Percentiles rank a stretch among this genome's conserved stretches.
Conservation (phyloP, 2,888 invertebrate species). For the Stegana nigrithorax region DNA sequence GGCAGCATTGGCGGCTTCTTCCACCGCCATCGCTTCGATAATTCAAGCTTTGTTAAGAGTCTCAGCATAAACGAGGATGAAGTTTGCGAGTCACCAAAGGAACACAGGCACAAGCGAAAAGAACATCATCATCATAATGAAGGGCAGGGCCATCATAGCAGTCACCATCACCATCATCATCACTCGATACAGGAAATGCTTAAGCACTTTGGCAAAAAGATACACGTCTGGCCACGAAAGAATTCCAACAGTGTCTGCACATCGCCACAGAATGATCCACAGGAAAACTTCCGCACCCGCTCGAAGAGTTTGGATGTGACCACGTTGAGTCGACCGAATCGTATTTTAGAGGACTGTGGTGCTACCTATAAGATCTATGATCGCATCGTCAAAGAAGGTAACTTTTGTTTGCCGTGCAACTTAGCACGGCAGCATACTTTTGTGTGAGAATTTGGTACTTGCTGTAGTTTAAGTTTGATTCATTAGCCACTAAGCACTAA, state of each 20-base stretch:
- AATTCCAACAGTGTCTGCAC: constrained; percentile 69
- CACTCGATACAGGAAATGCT: constrained; percentile 83
- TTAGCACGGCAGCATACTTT: neutral
- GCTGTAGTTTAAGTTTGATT: constrained; percentile 38
- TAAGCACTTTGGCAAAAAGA: constrained; percentile 80
- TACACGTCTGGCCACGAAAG: constrained; percentile 79
- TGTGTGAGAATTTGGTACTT: constrained; percentile 47
- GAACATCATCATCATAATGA: constrained; percentile 57
- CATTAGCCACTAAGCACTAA: too few species aligned
- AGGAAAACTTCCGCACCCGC: constrained; percentile 79
- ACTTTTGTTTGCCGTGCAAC: constrained; percentile 28
- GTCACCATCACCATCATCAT: constrained; percentile 70
- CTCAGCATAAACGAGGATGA: constrained; percentile 59
- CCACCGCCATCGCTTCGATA: constrained; percentile 63
- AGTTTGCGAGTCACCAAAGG: constrained; percentile 41
- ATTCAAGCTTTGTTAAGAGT: constrained; percentile 64
- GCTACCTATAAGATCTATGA: constrained; percentile 86
- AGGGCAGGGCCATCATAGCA: constrained; percentile 70
- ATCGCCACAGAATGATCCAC: constrained; percentile 70
- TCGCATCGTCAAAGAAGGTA: constrained; percentile 81
- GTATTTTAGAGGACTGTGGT: constrained; percentile 79
- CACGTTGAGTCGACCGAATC: constrained; percentile 68
- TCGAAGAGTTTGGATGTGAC: constrained; percentile 82
- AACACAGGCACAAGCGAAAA: constrained; percentile 43
- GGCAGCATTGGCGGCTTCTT: constrained; percentile 28